Base-by-base conservation (phyloP, 2,888 invertebrate species). In the Nebria salina region DNA sequence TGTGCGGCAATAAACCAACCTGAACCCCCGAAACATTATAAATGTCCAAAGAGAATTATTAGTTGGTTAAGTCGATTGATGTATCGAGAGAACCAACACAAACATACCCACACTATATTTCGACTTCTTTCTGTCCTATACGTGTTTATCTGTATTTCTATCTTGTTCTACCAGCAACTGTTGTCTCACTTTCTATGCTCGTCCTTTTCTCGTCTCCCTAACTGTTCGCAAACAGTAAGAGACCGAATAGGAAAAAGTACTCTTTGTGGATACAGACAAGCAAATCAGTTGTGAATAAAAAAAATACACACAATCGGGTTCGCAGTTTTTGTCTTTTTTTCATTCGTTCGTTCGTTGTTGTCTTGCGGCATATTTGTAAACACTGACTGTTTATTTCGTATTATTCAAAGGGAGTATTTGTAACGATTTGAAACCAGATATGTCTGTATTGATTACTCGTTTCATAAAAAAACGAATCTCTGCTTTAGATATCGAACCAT, bases 1-100 rank as follows among this genome's bases (percentile, higher is more conserved):
- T 68, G 26, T 25, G 66, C 34, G 70, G 11, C 70, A 70, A 70
- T 70, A 70, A 70, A 70, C 11, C 20, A 34, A 26, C 25, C 70
- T 70, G 20, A 70, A 54, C 20, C 34, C 34, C 15, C 70, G 26
- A 70, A 42, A 41, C 42, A 73, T 73, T 41, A 73, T 73, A 73
- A 73, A 73, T 73, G 73, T 73, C 73, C 42, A 73, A 73, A 73
- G 73, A 26, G 73, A 72, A 41, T 73, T 73, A 73, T 73, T 73
- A 73, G 73, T 73, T 41, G 43, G 42, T 42, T 73, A 26, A 41
- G 42, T 73, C 73, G 43, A 73, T 15, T 73, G 73, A 41, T 73
- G 42, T 41, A 41, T 68, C 20, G 68, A 68, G 26, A n/a, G 20
- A 68, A 54, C 54, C 15, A 68, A 26, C 68, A 26, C 68, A 68